These are phyloP conservation scores for Ectemnius continuus DNA, from an alignment of 2,888 invertebrate species.

Conservation along the genomic window DNA sequence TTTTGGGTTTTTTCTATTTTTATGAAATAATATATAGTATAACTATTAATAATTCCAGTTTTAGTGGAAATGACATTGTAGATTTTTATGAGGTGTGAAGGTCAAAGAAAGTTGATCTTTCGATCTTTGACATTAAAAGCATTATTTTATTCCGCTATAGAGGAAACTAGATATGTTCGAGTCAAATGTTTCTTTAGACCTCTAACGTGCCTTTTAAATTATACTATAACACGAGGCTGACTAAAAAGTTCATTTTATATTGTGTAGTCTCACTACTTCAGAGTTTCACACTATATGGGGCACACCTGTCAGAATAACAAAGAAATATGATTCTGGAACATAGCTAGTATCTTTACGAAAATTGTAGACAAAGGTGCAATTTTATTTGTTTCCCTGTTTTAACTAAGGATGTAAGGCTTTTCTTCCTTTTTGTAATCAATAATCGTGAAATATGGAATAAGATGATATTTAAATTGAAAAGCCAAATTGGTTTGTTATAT, in stretches of 20 bases:
- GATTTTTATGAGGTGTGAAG: conserved; percentile 65
- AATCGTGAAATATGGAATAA: conserved; percentile 22
- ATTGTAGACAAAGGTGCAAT: conserved; percentile 67
- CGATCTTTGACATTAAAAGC: conserved; percentile 55
- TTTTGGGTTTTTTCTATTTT: conserved; percentile 73
- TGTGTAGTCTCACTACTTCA: conserved; percentile 26
- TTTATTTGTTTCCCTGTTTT: conserved; percentile 62
- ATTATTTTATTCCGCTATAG: conserved; percentile 69
- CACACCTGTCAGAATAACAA: conserved; percentile 32
- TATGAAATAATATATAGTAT: conserved; percentile 69
- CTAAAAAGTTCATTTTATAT: conserved; percentile 20
- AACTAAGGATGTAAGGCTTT: conserved; percentile 35
- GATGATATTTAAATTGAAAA: conserved; percentile 26
- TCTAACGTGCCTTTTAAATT: conserved; percentile 43
- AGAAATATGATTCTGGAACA: conserved; percentile 63
- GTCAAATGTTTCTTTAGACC: conserved; percentile 53
- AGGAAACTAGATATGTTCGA: conserved; percentile 65
- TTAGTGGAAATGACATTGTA: conserved; percentile 75
- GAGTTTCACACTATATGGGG: conserved; percentile 30
- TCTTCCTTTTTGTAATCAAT: conserved; percentile 49
- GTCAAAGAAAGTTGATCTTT: conserved; percentile 48
- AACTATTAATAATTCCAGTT: conserved; percentile 75
- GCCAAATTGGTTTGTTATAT: conserved; percentile 36
- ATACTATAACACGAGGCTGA: conserved; percentile 20
- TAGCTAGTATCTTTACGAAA: conserved; percentile 60